Conservation (phyloP, 2,113 vertebrate genomes). For the Dissostichus mawsoni region DNA sequence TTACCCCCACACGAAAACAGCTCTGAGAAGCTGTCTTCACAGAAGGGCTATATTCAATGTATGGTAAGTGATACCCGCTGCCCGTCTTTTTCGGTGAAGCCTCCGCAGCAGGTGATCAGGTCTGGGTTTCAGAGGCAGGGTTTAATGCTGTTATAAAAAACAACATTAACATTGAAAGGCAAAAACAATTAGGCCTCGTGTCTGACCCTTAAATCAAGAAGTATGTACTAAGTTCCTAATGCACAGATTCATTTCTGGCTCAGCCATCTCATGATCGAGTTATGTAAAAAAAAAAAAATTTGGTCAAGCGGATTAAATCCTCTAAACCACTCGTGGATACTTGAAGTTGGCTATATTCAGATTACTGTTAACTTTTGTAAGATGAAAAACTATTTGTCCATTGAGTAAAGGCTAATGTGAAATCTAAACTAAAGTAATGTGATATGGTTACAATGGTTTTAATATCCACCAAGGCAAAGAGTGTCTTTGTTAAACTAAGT, state of each 20-base stretch:
- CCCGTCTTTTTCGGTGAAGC: slow-evolving; percentile 52
- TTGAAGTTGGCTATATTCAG: background rate
- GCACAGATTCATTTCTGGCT: slow-evolving; percentile 1
- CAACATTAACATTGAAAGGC: slow-evolving; percentile 40
- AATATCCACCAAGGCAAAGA: background rate
- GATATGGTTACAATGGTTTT: background rate
- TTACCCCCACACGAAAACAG: background rate
- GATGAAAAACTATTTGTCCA: background rate
- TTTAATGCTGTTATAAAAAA: slow-evolving; percentile 41
- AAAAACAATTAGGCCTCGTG: slow-evolving; percentile 54
- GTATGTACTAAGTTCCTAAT: background rate
- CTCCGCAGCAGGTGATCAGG: slow-evolving; percentile 58
- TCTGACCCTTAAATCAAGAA: slow-evolving; percentile 29
- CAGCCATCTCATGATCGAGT: slow-evolving; percentile 8
- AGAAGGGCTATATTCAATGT: slow-evolving; percentile 69
- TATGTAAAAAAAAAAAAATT: background rate
- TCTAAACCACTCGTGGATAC: background rate
- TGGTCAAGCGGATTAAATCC: background rate
- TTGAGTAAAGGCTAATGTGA: too few relatives aligned
- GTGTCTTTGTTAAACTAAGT: background rate
- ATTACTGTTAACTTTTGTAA: background rate
- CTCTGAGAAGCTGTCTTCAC: slow-evolving; percentile 55
- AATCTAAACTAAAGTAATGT: background rate
- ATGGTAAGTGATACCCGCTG: slow-evolving; percentile 61
- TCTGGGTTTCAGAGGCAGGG: slow-evolving; percentile 17